These are phyloP conservation scores for Gavialis gangeticus DNA, from an alignment of 2,113 vertebrate genomes.

Conservation along the genomic window DNA sequence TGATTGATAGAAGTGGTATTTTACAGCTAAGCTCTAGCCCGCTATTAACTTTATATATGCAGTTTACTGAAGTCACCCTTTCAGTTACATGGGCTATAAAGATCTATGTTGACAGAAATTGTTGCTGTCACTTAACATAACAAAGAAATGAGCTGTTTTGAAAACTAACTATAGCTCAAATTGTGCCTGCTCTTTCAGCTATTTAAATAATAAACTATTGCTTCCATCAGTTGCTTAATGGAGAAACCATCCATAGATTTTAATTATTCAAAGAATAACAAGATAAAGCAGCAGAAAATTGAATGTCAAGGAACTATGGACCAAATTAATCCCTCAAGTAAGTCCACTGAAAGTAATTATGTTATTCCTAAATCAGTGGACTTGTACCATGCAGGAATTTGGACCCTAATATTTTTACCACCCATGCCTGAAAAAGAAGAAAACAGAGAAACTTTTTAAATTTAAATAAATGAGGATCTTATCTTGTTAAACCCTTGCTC, in stretches of 20 bases:
- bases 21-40: slow-evolving; percentile 21
- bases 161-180: neutral
- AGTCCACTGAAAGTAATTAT: neutral
- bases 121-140: neutral
- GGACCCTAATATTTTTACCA: neutral
- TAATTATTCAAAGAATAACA: slow-evolving; percentile 48
- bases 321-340: neutral
- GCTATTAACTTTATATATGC: neutral
- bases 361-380: slow-evolving; percentile 1
- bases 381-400: neutral
- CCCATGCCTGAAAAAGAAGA: neutral
- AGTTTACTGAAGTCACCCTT: neutral
- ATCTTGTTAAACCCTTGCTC: neutral
- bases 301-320: slow-evolving; percentile 16
- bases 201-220: neutral
- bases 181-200: slow-evolving; percentile 29
- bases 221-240: slow-evolving; percentile 33
- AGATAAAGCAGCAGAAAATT: slow-evolving; percentile 33
- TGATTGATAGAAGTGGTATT: slow-evolving; percentile 20
- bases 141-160: neutral
- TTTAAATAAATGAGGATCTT: neutral
- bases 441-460: neutral
- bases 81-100: neutral
- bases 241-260: slow-evolving; percentile 6
- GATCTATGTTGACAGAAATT: neutral